phyloP scores from a whole-genome alignment of 2,888 invertebrate genomes.

The Amblyjoppa fuscipennis region DNA sequence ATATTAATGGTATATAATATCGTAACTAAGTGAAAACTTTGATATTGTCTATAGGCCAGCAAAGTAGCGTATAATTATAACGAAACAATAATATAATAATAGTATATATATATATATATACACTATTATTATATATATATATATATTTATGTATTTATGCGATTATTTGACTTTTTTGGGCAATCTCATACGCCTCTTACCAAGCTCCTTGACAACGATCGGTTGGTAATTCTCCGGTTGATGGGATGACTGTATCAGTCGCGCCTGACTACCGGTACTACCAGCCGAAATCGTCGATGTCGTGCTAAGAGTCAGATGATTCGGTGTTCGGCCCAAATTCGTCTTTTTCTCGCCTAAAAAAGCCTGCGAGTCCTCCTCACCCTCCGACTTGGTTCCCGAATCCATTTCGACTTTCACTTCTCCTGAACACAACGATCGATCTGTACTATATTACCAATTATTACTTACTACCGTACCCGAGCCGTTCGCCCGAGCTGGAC shows the following conservation, averaged over 20 bases:
- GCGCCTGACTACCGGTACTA: constrained; percentile 96
- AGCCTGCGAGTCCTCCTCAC: constrained; percentile 93
- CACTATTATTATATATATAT: not conserved
- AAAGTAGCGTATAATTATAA: constrained; percentile 41
- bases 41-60: constrained; percentile 48
- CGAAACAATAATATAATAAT: constrained; percentile 16
- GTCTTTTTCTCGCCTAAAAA: constrained; percentile 87
- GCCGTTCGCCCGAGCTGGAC: constrained; percentile 47
- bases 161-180: constrained; percentile 69
- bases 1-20: constrained; percentile 19
- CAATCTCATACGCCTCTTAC: constrained; percentile 87
- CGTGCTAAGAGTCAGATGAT: constrained; percentile 96
- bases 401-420: constrained; percentile 86
- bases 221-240: constrained; percentile 97
- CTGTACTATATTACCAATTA: constrained; percentile 65
- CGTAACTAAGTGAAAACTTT: constrained; percentile 18
- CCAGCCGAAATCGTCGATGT: constrained; percentile 97
- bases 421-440: constrained; percentile 76
- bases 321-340: constrained; percentile 94
- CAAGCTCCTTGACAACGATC: constrained; percentile 94
- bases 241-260: constrained; percentile 97
- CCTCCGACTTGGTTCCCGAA: constrained; percentile 94
- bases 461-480: constrained; percentile 55
- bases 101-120: constrained; percentile 16
- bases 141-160: constrained; percentile 75